Conservation (phyloP, 2,888 invertebrate species). For the Stramonita haemastoma region DNA sequence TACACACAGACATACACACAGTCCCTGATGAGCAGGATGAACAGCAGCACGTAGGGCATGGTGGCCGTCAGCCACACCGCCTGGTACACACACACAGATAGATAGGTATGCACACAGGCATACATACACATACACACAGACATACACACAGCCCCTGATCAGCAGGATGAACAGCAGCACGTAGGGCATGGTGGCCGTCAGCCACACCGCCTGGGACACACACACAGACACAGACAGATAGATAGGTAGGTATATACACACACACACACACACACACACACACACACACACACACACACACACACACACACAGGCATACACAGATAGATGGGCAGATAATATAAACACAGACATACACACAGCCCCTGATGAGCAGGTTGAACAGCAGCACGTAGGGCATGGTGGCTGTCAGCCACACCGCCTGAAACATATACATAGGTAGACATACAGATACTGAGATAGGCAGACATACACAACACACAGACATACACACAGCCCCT, state of each 20-base stretch:
- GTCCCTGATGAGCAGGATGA: conserved; percentile 89
- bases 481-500: neutral
- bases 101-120: conserved; percentile 54
- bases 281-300: conserved; percentile 18
- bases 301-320: neutral
- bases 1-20: conserved; percentile 78
- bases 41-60: conserved; percentile 92
- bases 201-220: too few relatives aligned
- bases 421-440: too few relatives aligned
- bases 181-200: too few relatives aligned
- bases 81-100: conserved; percentile 91
- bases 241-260: too few relatives aligned
- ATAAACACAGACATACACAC: conserved; percentile 76
- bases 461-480: too few relatives aligned
- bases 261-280: conserved; percentile 22
- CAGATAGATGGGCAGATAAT: neutral
- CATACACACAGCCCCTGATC: neutral
- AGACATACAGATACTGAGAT: neutral
- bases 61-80: conserved; percentile 97
- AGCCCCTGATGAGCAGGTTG: conserved; percentile 88
- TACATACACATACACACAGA: conserved; percentile 74
- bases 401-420: conserved; percentile 96
- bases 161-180: too few relatives aligned
- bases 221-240: too few relatives aligned
- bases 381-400: conserved; percentile 94